A percentile compares a stretch with the other conserved stretches of the same genome.
Conservation (phyloP, 53 echinoderm and acorn worm species). For the Stichopus horrens region DNA sequence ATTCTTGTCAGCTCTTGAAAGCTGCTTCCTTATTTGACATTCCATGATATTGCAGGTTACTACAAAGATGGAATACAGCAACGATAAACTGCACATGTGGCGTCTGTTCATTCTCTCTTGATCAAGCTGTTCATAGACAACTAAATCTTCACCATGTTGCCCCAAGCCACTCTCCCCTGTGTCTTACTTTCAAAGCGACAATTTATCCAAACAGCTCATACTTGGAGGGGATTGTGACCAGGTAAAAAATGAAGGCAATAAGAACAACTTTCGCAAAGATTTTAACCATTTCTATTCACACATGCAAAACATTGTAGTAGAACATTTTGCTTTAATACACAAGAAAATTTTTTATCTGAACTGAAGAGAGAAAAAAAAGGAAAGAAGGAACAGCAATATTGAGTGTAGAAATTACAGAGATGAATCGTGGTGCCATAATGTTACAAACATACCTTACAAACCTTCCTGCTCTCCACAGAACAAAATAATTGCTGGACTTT, state of each 20-base stretch:
- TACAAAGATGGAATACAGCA: not conserved
- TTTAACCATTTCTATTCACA: constrained; percentile 39
- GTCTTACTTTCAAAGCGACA: too few relatives aligned
- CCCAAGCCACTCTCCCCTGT: too few relatives aligned
- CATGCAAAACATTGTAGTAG: not conserved
- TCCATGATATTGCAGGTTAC: not conserved
- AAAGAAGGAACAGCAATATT: not conserved
- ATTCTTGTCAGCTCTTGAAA: not conserved
- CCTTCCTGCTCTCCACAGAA: too few relatives aligned
- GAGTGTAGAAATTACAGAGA: not conserved
- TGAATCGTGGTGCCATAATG: too few relatives aligned
- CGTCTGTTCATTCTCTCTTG: too few relatives aligned
- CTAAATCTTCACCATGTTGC: too few relatives aligned
- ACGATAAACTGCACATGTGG: not conserved
- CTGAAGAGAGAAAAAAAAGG: not conserved
- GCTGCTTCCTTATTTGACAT: not conserved
- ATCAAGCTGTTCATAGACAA: too few relatives aligned
- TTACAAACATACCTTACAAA: too few relatives aligned
- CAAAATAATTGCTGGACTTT: too few relatives aligned
- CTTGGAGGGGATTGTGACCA: not conserved
- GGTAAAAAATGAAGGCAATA: not conserved
- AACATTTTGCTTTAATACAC: not conserved
- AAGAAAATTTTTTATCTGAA: not conserved
- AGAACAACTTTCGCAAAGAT: constrained; percentile 21
- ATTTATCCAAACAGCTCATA: not conserved